Evolutionary conservation across 2,113 vertebrate species (phyloP), one percentile per base, ranked within the genome.

Genomic region (Notiomystis cincta): DNA sequence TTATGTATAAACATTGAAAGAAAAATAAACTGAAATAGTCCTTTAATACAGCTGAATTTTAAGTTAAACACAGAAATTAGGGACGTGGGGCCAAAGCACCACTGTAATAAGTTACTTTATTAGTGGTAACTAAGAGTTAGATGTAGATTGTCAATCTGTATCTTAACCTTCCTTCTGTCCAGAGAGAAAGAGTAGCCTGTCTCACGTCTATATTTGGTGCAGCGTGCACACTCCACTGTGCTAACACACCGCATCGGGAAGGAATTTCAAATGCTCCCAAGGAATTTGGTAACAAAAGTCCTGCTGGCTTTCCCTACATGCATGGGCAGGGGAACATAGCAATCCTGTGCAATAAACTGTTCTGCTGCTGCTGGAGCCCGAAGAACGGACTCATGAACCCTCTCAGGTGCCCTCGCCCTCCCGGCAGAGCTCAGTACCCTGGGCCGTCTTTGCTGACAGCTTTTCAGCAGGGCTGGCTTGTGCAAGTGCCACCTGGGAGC

Each of bases 181-280:
- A 51, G 60, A 33, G 67, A 73, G 71, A 89, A 81, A 60, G 37
- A 4, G 1, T 65, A 82, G 92, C 51, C 76, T 78, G 76, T 30
- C 88, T 95, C 48, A 31, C 28, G 1, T 92, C 93, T 96, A 94
- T 95, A 94, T 96, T 95, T 97, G 96, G 85, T 92, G 71, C 67
- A 80, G 79, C 57, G 58, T 13, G 37, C 88, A 31, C 25, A 58
- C 38, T 85, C 58, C 5, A 4, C 84, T 96, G 61, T 66, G 76
- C 78, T 96, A 91, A 86, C 71, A 91, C 93, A 96, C 78, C 82
- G 66, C 95, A 94, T 90, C 93, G 70, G 93, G 70, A 96, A 96
- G 94, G 95, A 96, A 96, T 96, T 90, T 88, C 66, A 95, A 96
- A 94, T 90, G 79, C 93, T 94, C 71, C 71, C 51, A 51, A 81